Conservation (phyloP, 2,888 invertebrate genomes). For the Nezara viridula region DNA sequence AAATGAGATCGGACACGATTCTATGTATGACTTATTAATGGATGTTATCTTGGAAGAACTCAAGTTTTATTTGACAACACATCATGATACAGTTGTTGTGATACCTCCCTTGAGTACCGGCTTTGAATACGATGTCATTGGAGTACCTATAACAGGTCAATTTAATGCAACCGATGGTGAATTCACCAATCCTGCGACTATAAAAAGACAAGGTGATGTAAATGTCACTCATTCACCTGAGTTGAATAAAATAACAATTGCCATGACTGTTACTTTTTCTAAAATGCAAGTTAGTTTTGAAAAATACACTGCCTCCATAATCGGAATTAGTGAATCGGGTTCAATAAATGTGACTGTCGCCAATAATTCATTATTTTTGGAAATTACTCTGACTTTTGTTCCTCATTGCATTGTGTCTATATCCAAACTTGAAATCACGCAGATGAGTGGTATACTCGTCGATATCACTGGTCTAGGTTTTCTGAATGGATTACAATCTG, state of each 20-base stretch:
- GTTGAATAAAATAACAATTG: conserved; percentile 34
- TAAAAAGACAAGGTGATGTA: conserved; percentile 57
- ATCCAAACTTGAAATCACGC: conserved; percentile 53
- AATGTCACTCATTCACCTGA: conserved; percentile 54
- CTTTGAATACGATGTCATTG: conserved; percentile 60
- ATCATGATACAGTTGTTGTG: conserved; percentile 56
- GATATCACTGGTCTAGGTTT: conserved; percentile 62
- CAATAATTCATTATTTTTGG: conserved; percentile 53
- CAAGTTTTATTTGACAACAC: conserved; percentile 53
- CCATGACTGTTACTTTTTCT: conserved; percentile 60
- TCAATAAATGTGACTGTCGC: conserved; percentile 18
- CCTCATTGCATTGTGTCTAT: conserved; percentile 61
- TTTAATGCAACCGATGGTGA: conserved; percentile 60
- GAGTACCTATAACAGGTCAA: conserved; percentile 58
- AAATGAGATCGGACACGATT: not conserved
- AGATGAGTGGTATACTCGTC: conserved; percentile 57
- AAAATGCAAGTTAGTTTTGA: conserved; percentile 61
- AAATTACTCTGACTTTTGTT: conserved; percentile 36
- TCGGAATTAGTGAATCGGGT: conserved; percentile 60
- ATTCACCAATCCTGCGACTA: conserved; percentile 61
- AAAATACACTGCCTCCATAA: conserved; percentile 55
- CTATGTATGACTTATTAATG: conserved; percentile 54
- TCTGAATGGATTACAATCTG: conserved; percentile 57
- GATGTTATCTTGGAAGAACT: conserved; percentile 57
- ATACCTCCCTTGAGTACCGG: conserved; percentile 58